These are phyloP conservation scores for Chrysocyon brachyurus DNA, from an alignment of 2,797 vertebrate genomes.

Conservation along the genomic window DNA sequence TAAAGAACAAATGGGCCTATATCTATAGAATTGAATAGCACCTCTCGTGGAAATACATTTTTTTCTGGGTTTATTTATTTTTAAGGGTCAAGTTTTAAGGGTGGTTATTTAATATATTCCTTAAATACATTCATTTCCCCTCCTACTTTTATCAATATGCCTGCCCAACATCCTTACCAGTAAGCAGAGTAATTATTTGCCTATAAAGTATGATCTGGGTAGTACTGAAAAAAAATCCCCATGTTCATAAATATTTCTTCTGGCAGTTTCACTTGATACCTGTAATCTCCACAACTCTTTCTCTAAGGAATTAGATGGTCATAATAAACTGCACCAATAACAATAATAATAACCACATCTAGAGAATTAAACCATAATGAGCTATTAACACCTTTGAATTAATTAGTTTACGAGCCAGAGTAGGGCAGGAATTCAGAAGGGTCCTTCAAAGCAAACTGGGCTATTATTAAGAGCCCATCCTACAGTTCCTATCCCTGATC, in stretches of 20 bases:
- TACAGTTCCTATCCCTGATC: not conserved
- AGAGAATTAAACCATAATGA: conserved; percentile 68
- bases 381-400: conserved; percentile 67
- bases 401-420: conserved; percentile 64
- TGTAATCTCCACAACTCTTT: conserved; percentile 25
- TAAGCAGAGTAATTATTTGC: conserved; percentile 24
- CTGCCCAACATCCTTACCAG: not conserved
- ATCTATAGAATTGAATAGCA: not conserved
- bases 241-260: not conserved
- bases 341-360: conserved; percentile 59
- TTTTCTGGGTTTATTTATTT: not conserved
- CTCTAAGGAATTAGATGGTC: conserved; percentile 64
- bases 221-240: not conserved
- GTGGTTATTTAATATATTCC: not conserved
- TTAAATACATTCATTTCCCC: conserved; percentile 7
- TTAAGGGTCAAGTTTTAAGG: conserved; percentile 14
- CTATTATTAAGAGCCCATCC: not conserved
- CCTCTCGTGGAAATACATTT: not conserved
- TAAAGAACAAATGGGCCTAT: not conserved
- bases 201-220: not conserved
- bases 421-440: conserved; percentile 19
- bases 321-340: conserved; percentile 54
- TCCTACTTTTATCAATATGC: not conserved
- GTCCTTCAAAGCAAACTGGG: conserved; percentile 1
- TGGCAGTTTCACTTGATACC: not conserved